Evolutionary conservation across 2,888 invertebrate genomes (phyloP).

Genomic region (Andrena trimmerana): DNA sequence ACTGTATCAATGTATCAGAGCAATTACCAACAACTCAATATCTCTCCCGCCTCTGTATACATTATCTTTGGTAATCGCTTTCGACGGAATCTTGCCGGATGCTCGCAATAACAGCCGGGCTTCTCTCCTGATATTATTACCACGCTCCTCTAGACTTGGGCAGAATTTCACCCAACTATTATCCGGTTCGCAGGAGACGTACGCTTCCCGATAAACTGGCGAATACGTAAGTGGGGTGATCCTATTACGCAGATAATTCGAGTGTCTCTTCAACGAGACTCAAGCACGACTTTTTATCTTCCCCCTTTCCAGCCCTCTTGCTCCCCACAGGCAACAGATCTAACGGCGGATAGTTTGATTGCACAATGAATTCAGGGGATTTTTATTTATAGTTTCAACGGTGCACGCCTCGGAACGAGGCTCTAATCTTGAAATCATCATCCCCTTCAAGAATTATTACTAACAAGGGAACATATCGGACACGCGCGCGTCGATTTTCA

Average conservation of each 20-base stretch:
- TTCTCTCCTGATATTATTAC: conserved; percentile 45
- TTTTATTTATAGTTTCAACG: no score
- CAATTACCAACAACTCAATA: conserved; percentile 78
- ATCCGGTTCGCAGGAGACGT: not conserved
- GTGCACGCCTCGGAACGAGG: no score
- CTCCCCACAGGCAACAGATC: no score
- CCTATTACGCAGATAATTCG: conserved; percentile 38
- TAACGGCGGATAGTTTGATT: no score
- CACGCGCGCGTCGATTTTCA: no score
- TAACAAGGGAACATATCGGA: no score
- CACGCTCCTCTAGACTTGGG: conserved; percentile 35
- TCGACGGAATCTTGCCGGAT: conserved; percentile 51
- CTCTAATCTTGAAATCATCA: no score
- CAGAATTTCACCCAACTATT: conserved; percentile 26
- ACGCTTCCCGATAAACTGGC: conserved; percentile 3
- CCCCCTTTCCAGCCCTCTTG: no score
- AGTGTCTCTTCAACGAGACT: conserved; percentile 2
- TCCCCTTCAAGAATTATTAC: no score
- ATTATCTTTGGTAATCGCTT: conserved; percentile 38
- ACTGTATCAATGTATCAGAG: conserved; percentile 74
- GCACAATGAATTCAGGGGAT: no score
- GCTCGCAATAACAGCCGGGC: conserved; percentile 42
- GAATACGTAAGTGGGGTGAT: conserved; percentile 29
- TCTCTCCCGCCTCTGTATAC: conserved; percentile 6
- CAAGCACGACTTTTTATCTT: not conserved